Percentiles rank a stretch among this genome's conserved stretches.
Conservation (phyloP, 2,888 invertebrate genomes). For the Stenolophus ochropezus region DNA sequence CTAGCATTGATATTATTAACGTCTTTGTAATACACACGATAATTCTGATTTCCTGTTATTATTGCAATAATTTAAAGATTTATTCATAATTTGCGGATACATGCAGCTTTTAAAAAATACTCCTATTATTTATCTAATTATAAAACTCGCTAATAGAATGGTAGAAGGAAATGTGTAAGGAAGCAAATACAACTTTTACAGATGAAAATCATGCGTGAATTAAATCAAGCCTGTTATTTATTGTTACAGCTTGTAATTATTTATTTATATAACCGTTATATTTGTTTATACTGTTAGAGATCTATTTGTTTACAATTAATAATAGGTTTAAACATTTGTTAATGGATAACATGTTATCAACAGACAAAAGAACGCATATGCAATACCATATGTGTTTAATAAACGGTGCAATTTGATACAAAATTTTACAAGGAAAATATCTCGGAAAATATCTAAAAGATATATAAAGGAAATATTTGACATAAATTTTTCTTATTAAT, state of each 20-base stretch:
- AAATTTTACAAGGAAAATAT: not conserved
- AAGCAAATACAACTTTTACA: constrained; percentile 21
- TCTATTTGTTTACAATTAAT: constrained; percentile 9
- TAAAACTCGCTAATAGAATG: constrained; percentile 21
- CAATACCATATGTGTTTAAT: not conserved
- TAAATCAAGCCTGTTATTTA: not conserved
- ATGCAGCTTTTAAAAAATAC: not conserved
- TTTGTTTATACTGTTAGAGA: constrained; percentile 7
- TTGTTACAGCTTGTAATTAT: not conserved
- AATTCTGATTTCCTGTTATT: constrained; percentile 32
- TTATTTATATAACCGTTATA: constrained; percentile 1
- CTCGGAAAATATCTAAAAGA: not conserved
- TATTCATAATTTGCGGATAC: constrained; percentile 36
- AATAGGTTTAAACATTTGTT: constrained; percentile 1
- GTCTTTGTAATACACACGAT: not conserved
- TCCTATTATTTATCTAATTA: constrained; percentile 32
- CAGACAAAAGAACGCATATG: not conserved
- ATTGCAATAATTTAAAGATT: constrained; percentile 27
- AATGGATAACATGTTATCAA: not conserved
- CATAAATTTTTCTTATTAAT: too few species aligned
- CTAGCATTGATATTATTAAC: not conserved
- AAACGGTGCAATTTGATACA: not conserved
- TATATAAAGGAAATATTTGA: too few species aligned
- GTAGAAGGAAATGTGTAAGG: not conserved
- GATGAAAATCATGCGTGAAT: not conserved